Evolutionary conservation across 2,888 invertebrate genomes (phyloP), one percentile per base, ranked within the genome.

Genomic region (Cacoxenus indagator): DNA sequence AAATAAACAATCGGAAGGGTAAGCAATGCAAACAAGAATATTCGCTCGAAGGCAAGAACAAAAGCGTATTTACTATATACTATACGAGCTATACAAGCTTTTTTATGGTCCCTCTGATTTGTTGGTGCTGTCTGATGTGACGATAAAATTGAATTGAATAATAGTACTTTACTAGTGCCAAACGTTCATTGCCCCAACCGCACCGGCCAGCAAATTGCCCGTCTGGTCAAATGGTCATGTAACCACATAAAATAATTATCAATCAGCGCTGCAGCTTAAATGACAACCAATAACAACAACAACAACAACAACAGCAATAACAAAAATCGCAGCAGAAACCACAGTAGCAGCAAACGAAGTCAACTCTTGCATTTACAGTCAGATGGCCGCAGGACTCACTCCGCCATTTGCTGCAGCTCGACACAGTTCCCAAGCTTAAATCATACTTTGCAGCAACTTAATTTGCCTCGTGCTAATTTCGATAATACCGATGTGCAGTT

Each of bases 191-290:
- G n/a, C n/a, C n/a, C n/a, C n/a, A n/a, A n/a, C n/a, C n/a, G n/a
- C n/a, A n/a, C n/a, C n/a, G n/a, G n/a, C n/a, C n/a, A n/a, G n/a
- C n/a, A n/a, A n/a, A n/a, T n/a, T n/a, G n/a, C n/a, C n/a, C n/a
- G n/a, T n/a, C n/a, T n/a, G 37, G 8, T 37, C 37, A 37, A 37
- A 37, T 37, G 14, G n/a, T n/a, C n/a, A 37, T 37, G 37, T 37
- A 37, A 37, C 37, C 8, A 37, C 37, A 27, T 27, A 19, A 55
- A 55, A 24, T 27, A 24, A 24, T 55, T 55, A n/a, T 55, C n/a
- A 55, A 55, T 55, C n/a, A 26, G 26, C n/a, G n/a, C n/a, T 55
- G 55, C 26, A 55, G 55, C n/a, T n/a, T n/a, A n/a, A n/a, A n/a
- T n/a, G n/a, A 37, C 37, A 37, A 37, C 37, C 37, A 55, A 24